Percentiles rank a stretch among this genome's conserved stretches.
phyloP scores from a whole-genome alignment of 2,797 vertebrate species.

The Chelidonichthys spinosus region DNA sequence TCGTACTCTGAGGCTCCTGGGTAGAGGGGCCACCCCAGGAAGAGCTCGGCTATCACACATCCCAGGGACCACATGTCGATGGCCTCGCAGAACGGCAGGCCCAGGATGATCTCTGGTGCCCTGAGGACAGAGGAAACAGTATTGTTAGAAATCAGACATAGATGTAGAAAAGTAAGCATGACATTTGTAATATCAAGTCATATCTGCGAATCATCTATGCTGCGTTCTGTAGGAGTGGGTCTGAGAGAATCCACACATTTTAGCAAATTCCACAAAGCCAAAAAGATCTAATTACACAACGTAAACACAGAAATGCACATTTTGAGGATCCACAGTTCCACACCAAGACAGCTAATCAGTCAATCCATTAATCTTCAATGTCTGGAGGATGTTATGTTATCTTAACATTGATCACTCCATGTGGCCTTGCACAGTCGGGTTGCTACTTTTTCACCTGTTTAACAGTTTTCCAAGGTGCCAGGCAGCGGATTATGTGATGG shows the following conservation, averaged over 20 bases:
- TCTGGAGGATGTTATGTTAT: slow-evolving; percentile 31
- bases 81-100: slow-evolving; percentile 97
- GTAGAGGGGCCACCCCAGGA: slow-evolving; percentile 97
- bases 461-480: slow-evolving; percentile 26
- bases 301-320: neutral
- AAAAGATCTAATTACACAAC: slow-evolving; percentile 23
- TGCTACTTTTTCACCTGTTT: slow-evolving; percentile 19
- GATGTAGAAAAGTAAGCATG: neutral
- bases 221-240: slow-evolving; percentile 29
- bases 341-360: slow-evolving; percentile 15
- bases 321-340: slow-evolving; percentile 3
- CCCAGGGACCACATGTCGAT: slow-evolving; percentile 99
- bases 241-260: slow-evolving; percentile 20
- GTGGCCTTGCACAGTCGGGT: slow-evolving; percentile 2
- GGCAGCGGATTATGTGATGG: slow-evolving; percentile 32
- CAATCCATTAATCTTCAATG: slow-evolving; percentile 24
- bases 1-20: slow-evolving; percentile 97
- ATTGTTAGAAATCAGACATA: slow-evolving; percentile 19
- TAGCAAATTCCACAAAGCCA: slow-evolving; percentile 18
- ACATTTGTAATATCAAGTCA: slow-evolving; percentile 6
- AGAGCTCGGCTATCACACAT: slow-evolving; percentile 98
- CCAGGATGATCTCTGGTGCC: slow-evolving; percentile 98
- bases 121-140: slow-evolving; percentile 74
- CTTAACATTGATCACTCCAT: slow-evolving; percentile 31
- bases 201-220: neutral